Percentiles rank a stretch among this genome's conserved stretches.
Conservation (phyloP, 92 coral and sea anemone genomes). For the Palythoa grandiflora region DNA sequence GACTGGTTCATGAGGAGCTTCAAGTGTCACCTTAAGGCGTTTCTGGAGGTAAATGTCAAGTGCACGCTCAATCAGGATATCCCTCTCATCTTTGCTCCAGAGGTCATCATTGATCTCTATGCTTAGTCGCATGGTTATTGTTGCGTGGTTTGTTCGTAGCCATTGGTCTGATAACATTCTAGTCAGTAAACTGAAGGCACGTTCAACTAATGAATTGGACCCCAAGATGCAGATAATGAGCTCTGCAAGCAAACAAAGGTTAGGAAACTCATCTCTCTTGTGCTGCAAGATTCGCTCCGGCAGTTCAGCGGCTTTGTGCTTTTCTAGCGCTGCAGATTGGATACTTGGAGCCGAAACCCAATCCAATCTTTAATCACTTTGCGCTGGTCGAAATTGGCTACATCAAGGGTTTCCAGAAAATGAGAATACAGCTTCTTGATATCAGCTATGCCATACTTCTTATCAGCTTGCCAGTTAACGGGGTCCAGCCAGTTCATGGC, state of each 20-base stretch:
- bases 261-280: constrained; percentile 40
- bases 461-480: constrained; percentile 18
- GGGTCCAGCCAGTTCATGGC: constrained; percentile 20
- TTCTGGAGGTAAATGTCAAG: constrained; percentile 53
- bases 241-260: constrained; percentile 57
- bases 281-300: constrained; percentile 13
- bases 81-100: constrained; percentile 56
- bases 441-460: constrained; percentile 5
- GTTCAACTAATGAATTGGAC: constrained; percentile 54
- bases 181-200: constrained; percentile 51
- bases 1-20: constrained; percentile 17
- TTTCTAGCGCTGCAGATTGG: constrained; percentile 22
- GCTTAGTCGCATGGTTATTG: constrained; percentile 48
- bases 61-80: constrained; percentile 43
- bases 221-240: constrained; percentile 51
- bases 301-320: constrained; percentile 18
- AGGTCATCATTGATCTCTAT: constrained; percentile 49
- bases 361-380: constrained; percentile 27
- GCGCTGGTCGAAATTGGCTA: constrained; percentile 3
- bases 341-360: constrained; percentile 1
- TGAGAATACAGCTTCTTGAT: constrained; percentile 22
- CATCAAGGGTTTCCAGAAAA: constrained; percentile 24
- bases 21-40: constrained; percentile 37
- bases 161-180: constrained; percentile 53
- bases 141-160: constrained; percentile 48